Percentiles rank a stretch among this genome's conserved stretches.
Evolutionary conservation across 2,888 invertebrate species (phyloP).

Genomic region (Drosophila mimetica): DNA sequence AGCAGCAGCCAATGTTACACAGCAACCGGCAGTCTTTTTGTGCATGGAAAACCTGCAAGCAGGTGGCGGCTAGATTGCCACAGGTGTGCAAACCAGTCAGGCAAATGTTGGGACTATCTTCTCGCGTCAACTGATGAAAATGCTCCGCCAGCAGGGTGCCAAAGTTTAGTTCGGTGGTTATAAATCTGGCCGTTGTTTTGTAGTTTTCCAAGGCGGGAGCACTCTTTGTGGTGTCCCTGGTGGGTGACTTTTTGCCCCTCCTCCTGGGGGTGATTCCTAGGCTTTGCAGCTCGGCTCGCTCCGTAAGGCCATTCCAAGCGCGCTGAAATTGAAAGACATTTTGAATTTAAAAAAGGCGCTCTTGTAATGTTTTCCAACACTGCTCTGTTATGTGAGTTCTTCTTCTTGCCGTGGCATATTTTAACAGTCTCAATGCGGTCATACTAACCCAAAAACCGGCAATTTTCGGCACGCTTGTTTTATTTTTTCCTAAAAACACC

Average conservation of each 20-base stretch:
- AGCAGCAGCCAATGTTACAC: slow-evolving; percentile 95
- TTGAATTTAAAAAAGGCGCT: slow-evolving; percentile 21
- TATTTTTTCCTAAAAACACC: slow-evolving; percentile 32
- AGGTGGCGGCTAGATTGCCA: slow-evolving; percentile 91
- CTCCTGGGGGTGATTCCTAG: slow-evolving; percentile 81
- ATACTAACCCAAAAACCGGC: slow-evolving; percentile 55
- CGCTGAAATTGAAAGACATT: slow-evolving; percentile 82
- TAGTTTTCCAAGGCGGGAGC: slow-evolving; percentile 82
- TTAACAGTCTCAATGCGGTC: neutral
- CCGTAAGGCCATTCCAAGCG: slow-evolving; percentile 87
- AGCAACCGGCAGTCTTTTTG: slow-evolving; percentile 86
- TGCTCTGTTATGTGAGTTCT: neutral
- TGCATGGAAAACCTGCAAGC: slow-evolving; percentile 88
- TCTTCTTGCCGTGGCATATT: slow-evolving; percentile 5
- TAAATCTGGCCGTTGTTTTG: slow-evolving; percentile 87
- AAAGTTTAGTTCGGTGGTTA: slow-evolving; percentile 87
- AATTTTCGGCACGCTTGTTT: slow-evolving; percentile 37
- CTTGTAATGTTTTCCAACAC: slow-evolving; percentile 3
- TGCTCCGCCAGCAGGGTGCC: slow-evolving; percentile 84
- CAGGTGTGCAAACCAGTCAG: slow-evolving; percentile 94
- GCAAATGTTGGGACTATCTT: slow-evolving; percentile 83
- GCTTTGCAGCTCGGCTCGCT: slow-evolving; percentile 85
- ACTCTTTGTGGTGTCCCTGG: slow-evolving; percentile 24
- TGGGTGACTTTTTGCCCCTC: slow-evolving; percentile 66
- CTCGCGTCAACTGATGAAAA: slow-evolving; percentile 83